These are phyloP conservation scores for Scaptomyza pallida DNA, from an alignment of 1,140 invertebrate species.

Conservation along the genomic window DNA sequence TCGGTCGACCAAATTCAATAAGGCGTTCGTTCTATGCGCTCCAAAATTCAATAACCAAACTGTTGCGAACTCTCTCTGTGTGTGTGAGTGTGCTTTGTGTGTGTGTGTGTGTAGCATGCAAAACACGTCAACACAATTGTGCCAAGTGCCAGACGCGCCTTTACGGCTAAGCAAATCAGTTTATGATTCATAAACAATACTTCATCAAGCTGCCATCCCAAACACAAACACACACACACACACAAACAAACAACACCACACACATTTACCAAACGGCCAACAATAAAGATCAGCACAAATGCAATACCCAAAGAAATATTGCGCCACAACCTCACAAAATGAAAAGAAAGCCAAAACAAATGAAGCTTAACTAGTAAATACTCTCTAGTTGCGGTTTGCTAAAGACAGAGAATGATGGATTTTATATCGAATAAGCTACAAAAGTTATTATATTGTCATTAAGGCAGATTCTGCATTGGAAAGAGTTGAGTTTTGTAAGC, in stretches of 20 bases:
- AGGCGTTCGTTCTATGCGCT: no score
- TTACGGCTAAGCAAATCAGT: slow-evolving; percentile 71
- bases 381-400: background rate
- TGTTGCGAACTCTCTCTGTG: no score
- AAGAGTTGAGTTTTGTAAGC: no score
- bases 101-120: slow-evolving; percentile 40
- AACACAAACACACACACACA: slow-evolving; percentile 20
- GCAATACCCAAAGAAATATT: slow-evolving; percentile 40
- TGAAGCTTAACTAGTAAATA: background rate
- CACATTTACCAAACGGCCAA: slow-evolving; percentile 55
- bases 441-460: no score
- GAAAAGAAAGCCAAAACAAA: slow-evolving; percentile 24
- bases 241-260: slow-evolving; percentile 28
- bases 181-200: slow-evolving; percentile 79
- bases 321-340: slow-evolving; percentile 10
- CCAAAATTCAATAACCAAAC: slow-evolving; percentile 71
- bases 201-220: slow-evolving; percentile 66
- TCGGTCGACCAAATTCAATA: slow-evolving; percentile 6
- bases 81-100: no score
- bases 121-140: slow-evolving; percentile 56
- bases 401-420: no score
- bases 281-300: slow-evolving; percentile 62
- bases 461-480: no score
- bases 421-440: no score
- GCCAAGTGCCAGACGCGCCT: slow-evolving; percentile 51